Conservation (phyloP, 2,797 vertebrate species). For the Brotula barbata region DNA sequence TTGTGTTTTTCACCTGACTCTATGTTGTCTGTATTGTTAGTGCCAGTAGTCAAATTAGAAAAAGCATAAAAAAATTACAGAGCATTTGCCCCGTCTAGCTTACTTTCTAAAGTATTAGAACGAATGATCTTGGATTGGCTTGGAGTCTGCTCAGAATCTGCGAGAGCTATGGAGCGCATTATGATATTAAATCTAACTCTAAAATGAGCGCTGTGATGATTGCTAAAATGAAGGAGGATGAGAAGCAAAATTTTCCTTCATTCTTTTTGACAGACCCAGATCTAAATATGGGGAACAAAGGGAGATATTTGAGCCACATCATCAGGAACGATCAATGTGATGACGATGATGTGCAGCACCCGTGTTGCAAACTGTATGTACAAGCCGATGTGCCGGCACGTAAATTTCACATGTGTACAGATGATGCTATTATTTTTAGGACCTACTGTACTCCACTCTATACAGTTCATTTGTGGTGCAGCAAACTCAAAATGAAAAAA, state of each 20-base stretch:
- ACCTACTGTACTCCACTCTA: background rate
- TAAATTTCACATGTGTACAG: background rate
- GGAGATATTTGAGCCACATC: too few relatives aligned
- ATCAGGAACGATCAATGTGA: constrained; percentile 6
- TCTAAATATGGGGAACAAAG: background rate
- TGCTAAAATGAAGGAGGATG: background rate
- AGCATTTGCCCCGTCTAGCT: too few relatives aligned
- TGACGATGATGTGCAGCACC: background rate
- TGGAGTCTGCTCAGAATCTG: background rate
- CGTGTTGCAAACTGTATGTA: background rate
- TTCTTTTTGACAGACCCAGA: background rate
- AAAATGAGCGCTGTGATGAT: background rate
- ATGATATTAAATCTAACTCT: background rate
- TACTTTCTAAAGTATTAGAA: too few relatives aligned
- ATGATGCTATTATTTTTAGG: background rate
- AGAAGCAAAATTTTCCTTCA: background rate
- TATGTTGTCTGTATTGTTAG: too few relatives aligned
- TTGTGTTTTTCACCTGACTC: too few relatives aligned
- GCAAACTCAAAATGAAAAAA: too few relatives aligned
- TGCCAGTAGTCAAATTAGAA: too few relatives aligned
- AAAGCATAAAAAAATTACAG: too few relatives aligned
- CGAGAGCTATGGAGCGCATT: background rate
- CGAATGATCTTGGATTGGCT: background rate
- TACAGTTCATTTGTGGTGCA: background rate
- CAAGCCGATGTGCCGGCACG: background rate